Conservation (phyloP, 1,140 invertebrate genomes). For the Bombus soroeensis region DNA sequence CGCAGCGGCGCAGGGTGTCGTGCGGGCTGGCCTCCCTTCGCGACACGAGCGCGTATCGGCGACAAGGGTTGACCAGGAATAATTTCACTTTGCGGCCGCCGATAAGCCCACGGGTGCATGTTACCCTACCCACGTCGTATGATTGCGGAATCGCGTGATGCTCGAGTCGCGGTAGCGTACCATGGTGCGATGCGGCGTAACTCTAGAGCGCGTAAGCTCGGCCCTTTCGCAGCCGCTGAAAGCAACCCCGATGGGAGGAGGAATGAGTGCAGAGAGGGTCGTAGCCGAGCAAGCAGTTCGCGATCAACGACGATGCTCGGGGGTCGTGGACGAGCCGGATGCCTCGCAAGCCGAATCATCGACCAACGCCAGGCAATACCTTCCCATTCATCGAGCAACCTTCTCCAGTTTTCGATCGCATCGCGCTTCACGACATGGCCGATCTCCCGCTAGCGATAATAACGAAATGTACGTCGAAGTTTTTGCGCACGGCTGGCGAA, state of each 20-base stretch:
- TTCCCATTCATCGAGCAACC: background rate
- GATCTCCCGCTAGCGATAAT: constrained; percentile 12
- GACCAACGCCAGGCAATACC: background rate
- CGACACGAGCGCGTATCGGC: constrained; percentile 67
- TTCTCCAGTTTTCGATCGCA: background rate
- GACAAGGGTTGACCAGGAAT: constrained; percentile 75
- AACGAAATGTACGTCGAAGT: constrained; percentile 7
- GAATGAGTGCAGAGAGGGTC: background rate
- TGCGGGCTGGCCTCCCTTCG: background rate
- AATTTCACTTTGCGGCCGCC: constrained; percentile 80
- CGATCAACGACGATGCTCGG: background rate
- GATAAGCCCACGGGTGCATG: constrained; percentile 80
- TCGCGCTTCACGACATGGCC: background rate
- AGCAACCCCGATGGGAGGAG: constrained; percentile 7
- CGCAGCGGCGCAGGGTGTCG: constrained; percentile 34
- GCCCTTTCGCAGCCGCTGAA: constrained; percentile 61
- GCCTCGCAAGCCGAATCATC: background rate
- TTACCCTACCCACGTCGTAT: constrained; percentile 73
- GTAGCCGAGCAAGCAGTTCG: background rate
- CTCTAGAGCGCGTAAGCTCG: constrained; percentile 49
- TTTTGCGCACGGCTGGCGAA: background rate
- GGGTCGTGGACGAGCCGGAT: too few species aligned
- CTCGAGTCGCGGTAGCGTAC: constrained; percentile 19
- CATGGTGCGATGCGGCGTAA: background rate
- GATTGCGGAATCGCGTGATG: constrained; percentile 81